Conservation (phyloP, 1,140 invertebrate species). For the Cephus cinctus region DNA sequence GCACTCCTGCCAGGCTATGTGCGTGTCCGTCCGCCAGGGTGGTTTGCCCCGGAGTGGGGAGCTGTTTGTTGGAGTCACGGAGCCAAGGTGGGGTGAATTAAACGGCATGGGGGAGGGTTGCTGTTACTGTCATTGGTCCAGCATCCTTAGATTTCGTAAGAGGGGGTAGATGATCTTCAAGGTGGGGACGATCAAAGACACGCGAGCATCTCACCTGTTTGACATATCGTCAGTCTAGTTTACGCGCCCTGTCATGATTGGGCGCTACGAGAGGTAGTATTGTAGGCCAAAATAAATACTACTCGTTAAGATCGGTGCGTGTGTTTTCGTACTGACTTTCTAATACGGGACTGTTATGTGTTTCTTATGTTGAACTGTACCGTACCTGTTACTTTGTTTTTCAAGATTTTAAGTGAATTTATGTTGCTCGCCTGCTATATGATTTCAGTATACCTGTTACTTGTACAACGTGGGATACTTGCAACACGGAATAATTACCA, state of each 20-base stretch:
- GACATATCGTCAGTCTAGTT: slow-evolving; percentile 39
- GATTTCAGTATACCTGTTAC: too few species aligned
- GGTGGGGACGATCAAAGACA: slow-evolving; percentile 20
- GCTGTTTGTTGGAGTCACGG: slow-evolving; percentile 8
- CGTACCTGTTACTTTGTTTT: background rate
- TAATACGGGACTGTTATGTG: too few species aligned
- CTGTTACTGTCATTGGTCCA: slow-evolving; percentile 12
- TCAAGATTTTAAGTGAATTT: background rate
- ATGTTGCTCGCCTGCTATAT: slow-evolving; percentile 6
- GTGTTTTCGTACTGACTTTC: too few species aligned
- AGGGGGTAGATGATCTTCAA: background rate
- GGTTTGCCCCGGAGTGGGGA: slow-evolving; percentile 21
- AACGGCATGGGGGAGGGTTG: background rate
- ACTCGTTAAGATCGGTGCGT: too few species aligned
- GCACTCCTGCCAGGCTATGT: too few species aligned
- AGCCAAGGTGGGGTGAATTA: slow-evolving; percentile 9
- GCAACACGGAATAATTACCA: too few species aligned
- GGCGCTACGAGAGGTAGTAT: slow-evolving; percentile 39
- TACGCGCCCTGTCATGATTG: slow-evolving; percentile 38
- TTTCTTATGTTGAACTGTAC: slow-evolving; percentile 16
- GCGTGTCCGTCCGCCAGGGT: slow-evolving; percentile 25
- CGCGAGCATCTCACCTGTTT: slow-evolving; percentile 42
- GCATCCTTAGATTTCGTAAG: slow-evolving; percentile 2
- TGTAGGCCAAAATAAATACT: too few species aligned
- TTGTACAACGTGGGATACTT: too few species aligned